Conservation (phyloP, 2,888 invertebrate species). For the Anagyrus pseudococci region DNA sequence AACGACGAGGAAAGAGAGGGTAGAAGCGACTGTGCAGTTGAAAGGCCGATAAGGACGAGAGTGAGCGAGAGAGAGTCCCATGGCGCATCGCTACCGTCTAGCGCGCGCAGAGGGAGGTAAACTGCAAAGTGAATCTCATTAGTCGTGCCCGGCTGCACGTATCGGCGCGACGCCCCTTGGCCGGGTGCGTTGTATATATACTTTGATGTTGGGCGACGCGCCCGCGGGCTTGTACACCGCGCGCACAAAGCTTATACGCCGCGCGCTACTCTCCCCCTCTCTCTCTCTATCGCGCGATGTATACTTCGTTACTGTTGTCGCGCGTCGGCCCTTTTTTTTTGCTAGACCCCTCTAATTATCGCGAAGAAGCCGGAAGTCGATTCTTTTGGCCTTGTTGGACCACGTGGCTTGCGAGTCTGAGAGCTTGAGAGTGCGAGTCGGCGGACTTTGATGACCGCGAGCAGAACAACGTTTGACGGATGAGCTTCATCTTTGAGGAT, state of each 20-base stretch:
- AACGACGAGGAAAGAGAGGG: conserved; percentile 6
- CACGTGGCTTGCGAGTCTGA: background rate
- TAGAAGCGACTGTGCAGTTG: background rate
- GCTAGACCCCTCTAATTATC: conserved; percentile 58
- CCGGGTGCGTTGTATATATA: conserved; percentile 39
- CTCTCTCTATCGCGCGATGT: too few species aligned
- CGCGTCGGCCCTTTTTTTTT: too few species aligned
- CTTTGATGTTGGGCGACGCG: conserved; percentile 53
- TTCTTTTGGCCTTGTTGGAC: background rate
- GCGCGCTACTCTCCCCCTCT: too few species aligned
- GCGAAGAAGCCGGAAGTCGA: conserved; percentile 52
- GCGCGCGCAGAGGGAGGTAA: conserved; percentile 6
- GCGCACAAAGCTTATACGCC: background rate
- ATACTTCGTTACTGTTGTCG: too few species aligned
- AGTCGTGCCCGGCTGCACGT: conserved; percentile 52
- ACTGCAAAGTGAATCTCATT: conserved; percentile 61
- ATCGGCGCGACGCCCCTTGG: conserved; percentile 37
- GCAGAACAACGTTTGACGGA: too few species aligned
- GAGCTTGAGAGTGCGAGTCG: background rate
- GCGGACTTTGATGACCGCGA: conserved; percentile 39
- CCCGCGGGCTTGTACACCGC: conserved; percentile 45
- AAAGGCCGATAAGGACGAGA: background rate
- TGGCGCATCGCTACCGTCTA: conserved; percentile 4
- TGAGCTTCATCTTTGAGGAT: too few species aligned
- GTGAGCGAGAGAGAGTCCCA: background rate